Evolutionary conservation across 2,888 invertebrate genomes (phyloP).

Genomic region (Agrochola macilenta): DNA sequence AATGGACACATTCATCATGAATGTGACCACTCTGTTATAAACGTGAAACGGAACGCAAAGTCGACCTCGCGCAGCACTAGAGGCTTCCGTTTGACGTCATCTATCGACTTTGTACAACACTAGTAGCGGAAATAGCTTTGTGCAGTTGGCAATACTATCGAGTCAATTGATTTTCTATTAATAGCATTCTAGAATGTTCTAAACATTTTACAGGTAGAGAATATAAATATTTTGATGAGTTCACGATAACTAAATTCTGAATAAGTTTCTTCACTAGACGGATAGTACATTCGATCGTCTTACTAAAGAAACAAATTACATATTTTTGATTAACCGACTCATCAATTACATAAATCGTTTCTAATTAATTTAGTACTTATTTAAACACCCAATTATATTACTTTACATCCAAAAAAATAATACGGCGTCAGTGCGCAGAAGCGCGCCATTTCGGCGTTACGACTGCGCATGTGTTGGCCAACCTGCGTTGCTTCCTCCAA

Average conservation of each 20-base stretch:
- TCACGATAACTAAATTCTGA: conserved; percentile 4
- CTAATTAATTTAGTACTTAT: conserved; percentile 7
- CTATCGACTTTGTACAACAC: conserved; percentile 66
- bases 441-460: conserved; percentile 82
- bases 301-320: not conserved
- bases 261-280: not conserved
- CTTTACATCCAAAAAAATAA: not conserved
- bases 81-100: conserved; percentile 64
- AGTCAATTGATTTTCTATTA: conserved; percentile 67
- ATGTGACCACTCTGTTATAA: not conserved
- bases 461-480: conserved; percentile 85
- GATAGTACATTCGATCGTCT: not conserved
- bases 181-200: conserved; percentile 56
- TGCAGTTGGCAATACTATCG: conserved; percentile 64
- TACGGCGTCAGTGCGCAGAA: conserved; percentile 75
- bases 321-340: not conserved
- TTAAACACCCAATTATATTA: not conserved
- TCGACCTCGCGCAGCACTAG: conserved; percentile 74
- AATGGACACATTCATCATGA: no score
- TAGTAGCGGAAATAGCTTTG: conserved; percentile 67
- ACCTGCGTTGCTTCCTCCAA: conserved; percentile 86
- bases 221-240: not conserved
- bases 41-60: conserved; percentile 64
- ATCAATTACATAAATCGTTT: not conserved
- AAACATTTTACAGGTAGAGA: not conserved